These are phyloP conservation scores for Polydrusus tereticollis DNA, from an alignment of 2,888 invertebrate genomes.

Conservation along the genomic window DNA sequence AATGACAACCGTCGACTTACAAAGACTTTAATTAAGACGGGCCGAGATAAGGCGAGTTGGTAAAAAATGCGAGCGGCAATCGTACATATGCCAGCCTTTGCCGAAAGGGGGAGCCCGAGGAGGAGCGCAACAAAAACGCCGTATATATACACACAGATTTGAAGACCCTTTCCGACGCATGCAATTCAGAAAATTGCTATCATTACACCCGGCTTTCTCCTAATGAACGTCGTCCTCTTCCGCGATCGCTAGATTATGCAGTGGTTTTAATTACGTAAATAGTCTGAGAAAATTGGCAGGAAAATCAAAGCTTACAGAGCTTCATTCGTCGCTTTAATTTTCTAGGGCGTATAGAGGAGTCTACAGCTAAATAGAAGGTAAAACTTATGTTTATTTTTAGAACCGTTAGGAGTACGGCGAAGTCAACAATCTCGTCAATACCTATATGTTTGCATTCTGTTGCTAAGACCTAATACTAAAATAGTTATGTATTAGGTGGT, in stretches of 20 bases:
- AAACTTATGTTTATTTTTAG: too few relatives aligned
- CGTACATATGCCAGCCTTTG: conserved; percentile 54
- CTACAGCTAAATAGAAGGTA: not conserved
- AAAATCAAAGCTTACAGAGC: conserved; percentile 18
- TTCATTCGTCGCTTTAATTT: not conserved
- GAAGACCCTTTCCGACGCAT: conserved; percentile 50
- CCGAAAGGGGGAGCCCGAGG: conserved; percentile 35
- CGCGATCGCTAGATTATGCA: conserved; percentile 39
- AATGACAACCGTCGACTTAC: conserved; percentile 57
- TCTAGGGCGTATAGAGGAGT: not conserved
- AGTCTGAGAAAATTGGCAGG: conserved; percentile 36
- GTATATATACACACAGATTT: conserved; percentile 55
- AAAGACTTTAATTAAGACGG: conserved; percentile 61
- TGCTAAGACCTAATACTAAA: too few relatives aligned
- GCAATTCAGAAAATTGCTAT: conserved; percentile 57
- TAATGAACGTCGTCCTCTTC: conserved; percentile 54
- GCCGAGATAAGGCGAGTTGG: conserved; percentile 57
- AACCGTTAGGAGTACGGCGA: too few relatives aligned
- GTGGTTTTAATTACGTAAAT: conserved; percentile 49
- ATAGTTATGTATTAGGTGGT: too few relatives aligned
- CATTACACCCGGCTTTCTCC: conserved; percentile 56
- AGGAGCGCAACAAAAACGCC: conserved; percentile 49
- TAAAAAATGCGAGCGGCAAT: conserved; percentile 58
- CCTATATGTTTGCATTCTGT: too few relatives aligned
- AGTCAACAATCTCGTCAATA: too few relatives aligned